Conservation (phyloP, 2,113 vertebrate species). For the Semicossyphus pulcher region DNA sequence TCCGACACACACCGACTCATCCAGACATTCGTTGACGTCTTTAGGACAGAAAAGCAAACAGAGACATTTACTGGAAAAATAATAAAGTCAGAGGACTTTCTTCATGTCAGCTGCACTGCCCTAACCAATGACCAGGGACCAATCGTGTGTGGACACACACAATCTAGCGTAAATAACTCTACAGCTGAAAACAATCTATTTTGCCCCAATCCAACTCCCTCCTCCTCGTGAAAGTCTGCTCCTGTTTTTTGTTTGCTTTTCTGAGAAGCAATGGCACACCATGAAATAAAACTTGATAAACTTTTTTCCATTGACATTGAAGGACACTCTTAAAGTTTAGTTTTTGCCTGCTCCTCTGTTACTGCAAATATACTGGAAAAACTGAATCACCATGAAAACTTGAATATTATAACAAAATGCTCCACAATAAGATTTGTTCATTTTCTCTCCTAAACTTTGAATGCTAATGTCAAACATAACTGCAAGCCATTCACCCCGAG, state of each 20-base stretch:
- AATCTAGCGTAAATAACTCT: background rate
- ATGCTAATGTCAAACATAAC: background rate
- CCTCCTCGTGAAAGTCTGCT: too few relatives aligned
- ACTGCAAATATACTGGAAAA: too few relatives aligned
- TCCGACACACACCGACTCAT: conserved; percentile 89
- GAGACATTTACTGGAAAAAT: background rate
- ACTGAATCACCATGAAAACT: too few relatives aligned
- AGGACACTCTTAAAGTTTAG: too few relatives aligned
- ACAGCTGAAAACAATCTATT: background rate
- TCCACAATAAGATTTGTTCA: background rate
- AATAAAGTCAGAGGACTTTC: background rate
- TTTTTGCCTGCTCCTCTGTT: too few relatives aligned
- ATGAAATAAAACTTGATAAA: background rate
- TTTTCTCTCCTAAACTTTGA: too few relatives aligned
- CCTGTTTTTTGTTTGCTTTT: too few relatives aligned
- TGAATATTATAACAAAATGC: too few relatives aligned
- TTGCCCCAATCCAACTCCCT: background rate
- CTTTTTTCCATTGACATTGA: too few relatives aligned
- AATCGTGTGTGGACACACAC: too few relatives aligned
- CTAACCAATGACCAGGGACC: background rate
- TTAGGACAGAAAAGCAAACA: conserved; percentile 43
- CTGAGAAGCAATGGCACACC: background rate
- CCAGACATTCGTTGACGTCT: conserved; percentile 95
- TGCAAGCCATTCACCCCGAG: background rate
- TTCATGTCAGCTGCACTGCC: background rate